Evolutionary conservation across 2,113 vertebrate species (phyloP).

Genomic region (Romanogobio albipinnatus): DNA sequence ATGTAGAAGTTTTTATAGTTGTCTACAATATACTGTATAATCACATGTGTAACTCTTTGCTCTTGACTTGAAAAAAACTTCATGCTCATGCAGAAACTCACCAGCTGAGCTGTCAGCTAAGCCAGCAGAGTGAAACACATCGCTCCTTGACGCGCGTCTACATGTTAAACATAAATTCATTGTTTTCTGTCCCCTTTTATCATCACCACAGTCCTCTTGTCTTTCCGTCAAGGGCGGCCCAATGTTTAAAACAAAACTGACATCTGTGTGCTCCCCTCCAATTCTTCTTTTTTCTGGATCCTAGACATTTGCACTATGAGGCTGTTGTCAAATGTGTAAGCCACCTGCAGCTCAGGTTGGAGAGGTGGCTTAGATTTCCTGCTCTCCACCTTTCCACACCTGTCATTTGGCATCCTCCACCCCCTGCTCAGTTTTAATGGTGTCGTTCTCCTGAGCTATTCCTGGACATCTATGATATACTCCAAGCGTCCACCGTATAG

Average conservation of each 20-base stretch:
- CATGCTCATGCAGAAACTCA: not conserved
- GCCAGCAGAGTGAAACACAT: slow-evolving; percentile 27
- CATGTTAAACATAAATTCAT: slow-evolving; percentile 46
- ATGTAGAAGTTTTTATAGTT: not conserved
- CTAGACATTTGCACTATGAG: slow-evolving; percentile 26
- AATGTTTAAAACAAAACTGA: slow-evolving; percentile 42
- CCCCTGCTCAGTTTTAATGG: slow-evolving; percentile 50
- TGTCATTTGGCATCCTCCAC: slow-evolving; percentile 46
- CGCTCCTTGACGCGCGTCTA: not conserved
- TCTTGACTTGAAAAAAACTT: not conserved
- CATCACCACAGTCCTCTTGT: not conserved
- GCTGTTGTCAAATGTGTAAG: slow-evolving; percentile 20
- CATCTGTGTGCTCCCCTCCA: not conserved
- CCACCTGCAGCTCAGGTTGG: slow-evolving; percentile 36
- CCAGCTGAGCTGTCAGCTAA: slow-evolving; percentile 42
- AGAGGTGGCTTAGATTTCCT: slow-evolving; percentile 41
- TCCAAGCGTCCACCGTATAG: slow-evolving; percentile 50
- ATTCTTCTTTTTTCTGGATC: not conserved
- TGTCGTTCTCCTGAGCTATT: slow-evolving; percentile 49
- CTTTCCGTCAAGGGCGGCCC: slow-evolving; percentile 4
- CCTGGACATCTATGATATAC: slow-evolving; percentile 55
- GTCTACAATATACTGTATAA: not conserved
- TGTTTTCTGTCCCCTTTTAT: slow-evolving; percentile 43
- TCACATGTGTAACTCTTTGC: not conserved
- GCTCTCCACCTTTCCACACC: slow-evolving; percentile 43